A percentile compares a stretch with the other conserved stretches of the same genome.
These are phyloP conservation scores for Adelges cooleyi DNA, from an alignment of 1,140 invertebrate genomes.

Conservation along the genomic window DNA sequence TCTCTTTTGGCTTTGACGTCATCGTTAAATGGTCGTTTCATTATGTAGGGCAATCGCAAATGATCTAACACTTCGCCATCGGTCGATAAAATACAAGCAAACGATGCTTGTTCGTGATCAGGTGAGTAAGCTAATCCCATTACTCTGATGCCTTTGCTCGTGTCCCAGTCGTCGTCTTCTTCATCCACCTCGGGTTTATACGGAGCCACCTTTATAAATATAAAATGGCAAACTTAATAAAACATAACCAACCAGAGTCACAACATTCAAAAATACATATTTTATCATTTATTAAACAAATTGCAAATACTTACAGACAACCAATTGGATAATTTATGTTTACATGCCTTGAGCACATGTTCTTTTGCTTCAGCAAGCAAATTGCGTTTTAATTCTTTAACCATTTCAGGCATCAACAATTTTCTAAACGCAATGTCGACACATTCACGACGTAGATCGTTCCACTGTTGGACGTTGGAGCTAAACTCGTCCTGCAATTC, in stretches of 20 bases:
- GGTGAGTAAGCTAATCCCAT: constrained; percentile 80
- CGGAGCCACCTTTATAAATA: constrained; percentile 52
- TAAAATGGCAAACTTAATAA: not conserved
- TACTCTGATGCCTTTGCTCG: constrained; percentile 69
- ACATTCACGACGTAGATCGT: constrained; percentile 71
- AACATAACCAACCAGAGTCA: not conserved
- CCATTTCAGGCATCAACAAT: constrained; percentile 79
- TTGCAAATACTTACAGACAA: constrained; percentile 48
- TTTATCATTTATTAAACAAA: constrained; percentile 1
- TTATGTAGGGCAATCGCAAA: constrained; percentile 69
- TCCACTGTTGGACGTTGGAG: constrained; percentile 94
- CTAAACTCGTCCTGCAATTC: constrained; percentile 91
- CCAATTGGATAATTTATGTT: constrained; percentile 79
- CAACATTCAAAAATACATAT: not conserved
- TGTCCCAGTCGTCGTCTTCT: constrained; percentile 86
- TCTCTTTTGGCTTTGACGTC: constrained; percentile 63
- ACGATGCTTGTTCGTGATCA: constrained; percentile 75
- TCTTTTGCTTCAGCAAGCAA: constrained; percentile 82
- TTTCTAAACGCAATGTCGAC: constrained; percentile 78
- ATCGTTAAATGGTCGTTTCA: constrained; percentile 61
- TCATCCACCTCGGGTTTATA: constrained; percentile 69
- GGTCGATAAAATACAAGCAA: constrained; percentile 71
- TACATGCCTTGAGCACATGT: constrained; percentile 70
- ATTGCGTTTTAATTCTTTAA: constrained; percentile 71
- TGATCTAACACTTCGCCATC: constrained; percentile 89